Base-by-base conservation (phyloP, 2,797 vertebrate species). In the Coendou prehensilis region DNA sequence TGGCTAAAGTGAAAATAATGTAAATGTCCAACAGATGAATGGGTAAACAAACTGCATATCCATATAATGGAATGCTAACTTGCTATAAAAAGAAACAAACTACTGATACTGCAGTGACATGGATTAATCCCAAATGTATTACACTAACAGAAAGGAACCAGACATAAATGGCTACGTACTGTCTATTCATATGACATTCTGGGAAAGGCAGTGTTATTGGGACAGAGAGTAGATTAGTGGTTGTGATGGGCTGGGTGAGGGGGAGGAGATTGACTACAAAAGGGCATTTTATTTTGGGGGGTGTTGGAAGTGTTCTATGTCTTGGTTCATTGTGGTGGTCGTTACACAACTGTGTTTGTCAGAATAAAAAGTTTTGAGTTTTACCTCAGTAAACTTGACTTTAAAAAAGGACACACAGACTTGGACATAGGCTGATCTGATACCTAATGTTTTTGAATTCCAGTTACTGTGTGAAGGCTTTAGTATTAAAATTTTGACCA, bases 61-160 rank as follows among this genome's bases (percentile, higher is more conserved):
- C 75, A 89, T 8, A 71, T 41, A 73, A 50, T 30, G n/a, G 59
- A 91, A 91, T 75, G 41, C 47, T 86, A 81, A 73, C 14, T 64
- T 75, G 41, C n/a, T 93, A 85, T n/a, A 81, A 71, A 93, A 94
- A 63, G 52, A 90, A 89, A 91, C 18, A 50, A 88, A 93, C 9
- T 41, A 89, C 1, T 41, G 37, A 80, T 57, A 28, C 2, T 54
- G 67, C 14, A 95, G 20, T 23, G 14, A 64, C 9, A 52, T 78
- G 61, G 37, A 82, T 86, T 94, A 86, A 71, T 73, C 45, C 79
- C 75, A 78, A 87, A 87, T 47, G 5, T n/a, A 47, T 67, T 67
- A 83, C 50, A 73, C 2, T 59, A 89, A 83, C 15, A 50, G 37
- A 37, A 84, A 90, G 61, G 85, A 85, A 94, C 63, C 23, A 93